Conservation (phyloP, 2,888 invertebrate species). For the Orthosia gothica region DNA sequence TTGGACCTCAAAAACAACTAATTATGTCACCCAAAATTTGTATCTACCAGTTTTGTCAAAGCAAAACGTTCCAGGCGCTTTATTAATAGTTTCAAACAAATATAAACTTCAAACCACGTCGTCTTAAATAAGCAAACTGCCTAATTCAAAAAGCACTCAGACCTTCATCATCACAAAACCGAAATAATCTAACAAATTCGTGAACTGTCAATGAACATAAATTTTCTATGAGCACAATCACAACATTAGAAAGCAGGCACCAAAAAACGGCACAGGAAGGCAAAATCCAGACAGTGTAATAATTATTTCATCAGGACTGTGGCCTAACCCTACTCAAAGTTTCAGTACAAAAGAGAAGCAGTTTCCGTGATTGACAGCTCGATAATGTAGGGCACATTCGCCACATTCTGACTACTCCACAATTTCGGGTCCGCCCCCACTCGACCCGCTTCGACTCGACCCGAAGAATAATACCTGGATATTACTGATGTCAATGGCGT, state of each 20-base stretch:
- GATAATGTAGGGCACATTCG: slow-evolving; percentile 60
- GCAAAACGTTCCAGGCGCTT: neutral
- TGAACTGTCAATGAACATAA: slow-evolving; percentile 14
- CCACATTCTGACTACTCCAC: no score
- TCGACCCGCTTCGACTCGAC: no score
- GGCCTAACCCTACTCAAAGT: slow-evolving; percentile 66
- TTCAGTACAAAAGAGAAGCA: slow-evolving; percentile 64
- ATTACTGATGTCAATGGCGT: no score
- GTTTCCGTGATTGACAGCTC: slow-evolving; percentile 65
- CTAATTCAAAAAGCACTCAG: slow-evolving; percentile 26
- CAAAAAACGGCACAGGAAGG: slow-evolving; percentile 40
- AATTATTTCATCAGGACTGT: slow-evolving; percentile 64
- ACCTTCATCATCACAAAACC: slow-evolving; percentile 2
- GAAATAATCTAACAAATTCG: slow-evolving; percentile 13
- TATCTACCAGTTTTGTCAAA: neutral
- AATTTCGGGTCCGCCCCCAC: no score
- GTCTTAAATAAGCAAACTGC: slow-evolving; percentile 9
- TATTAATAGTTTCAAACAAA: neutral
- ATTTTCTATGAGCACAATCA: slow-evolving; percentile 49
- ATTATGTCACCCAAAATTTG: no score
- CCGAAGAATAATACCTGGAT: no score
- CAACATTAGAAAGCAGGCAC: neutral
- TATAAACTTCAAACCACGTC: neutral
- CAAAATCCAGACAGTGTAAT: slow-evolving; percentile 56
- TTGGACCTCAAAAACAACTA: no score